These are phyloP conservation scores for Aegithalos caudatus DNA, from an alignment of 2,113 vertebrate genomes.

Conservation along the genomic window DNA sequence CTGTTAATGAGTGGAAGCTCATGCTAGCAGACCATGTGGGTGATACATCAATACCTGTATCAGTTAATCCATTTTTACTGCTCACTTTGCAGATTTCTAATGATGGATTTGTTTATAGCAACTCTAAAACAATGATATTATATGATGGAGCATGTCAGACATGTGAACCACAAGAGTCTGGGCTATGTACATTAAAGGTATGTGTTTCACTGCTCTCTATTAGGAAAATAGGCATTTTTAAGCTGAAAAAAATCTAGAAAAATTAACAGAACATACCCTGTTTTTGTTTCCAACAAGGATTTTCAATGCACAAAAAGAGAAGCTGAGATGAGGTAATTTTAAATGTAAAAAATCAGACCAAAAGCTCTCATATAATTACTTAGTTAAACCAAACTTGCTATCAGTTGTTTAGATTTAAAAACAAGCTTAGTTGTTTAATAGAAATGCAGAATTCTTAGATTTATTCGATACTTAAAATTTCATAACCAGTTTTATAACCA, in stretches of 20 bases:
- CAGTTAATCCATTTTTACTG: neutral
- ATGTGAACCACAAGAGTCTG: constrained; percentile 71
- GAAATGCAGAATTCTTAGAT: neutral
- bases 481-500: neutral
- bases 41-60: neutral
- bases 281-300: neutral
- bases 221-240: neutral
- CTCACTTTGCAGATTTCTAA: constrained; percentile 84
- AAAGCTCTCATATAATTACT: neutral
- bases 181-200: constrained; percentile 81
- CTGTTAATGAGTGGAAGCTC: neutral
- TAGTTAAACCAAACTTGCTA: neutral
- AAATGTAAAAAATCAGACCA: neutral
- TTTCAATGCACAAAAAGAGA: neutral
- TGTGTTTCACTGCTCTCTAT: neutral
- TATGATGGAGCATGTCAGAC: constrained; percentile 86
- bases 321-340: neutral
- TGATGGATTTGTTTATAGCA: constrained; percentile 87
- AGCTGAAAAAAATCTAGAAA: neutral
- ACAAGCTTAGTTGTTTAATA: neutral
- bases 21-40: neutral
- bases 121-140: constrained; percentile 80
- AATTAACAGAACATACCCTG: neutral
- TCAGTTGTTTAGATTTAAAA: neutral
- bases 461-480: neutral